phyloP scores from a whole-genome alignment of 2,797 vertebrate genomes.

The Hemitrygon akajei region DNA sequence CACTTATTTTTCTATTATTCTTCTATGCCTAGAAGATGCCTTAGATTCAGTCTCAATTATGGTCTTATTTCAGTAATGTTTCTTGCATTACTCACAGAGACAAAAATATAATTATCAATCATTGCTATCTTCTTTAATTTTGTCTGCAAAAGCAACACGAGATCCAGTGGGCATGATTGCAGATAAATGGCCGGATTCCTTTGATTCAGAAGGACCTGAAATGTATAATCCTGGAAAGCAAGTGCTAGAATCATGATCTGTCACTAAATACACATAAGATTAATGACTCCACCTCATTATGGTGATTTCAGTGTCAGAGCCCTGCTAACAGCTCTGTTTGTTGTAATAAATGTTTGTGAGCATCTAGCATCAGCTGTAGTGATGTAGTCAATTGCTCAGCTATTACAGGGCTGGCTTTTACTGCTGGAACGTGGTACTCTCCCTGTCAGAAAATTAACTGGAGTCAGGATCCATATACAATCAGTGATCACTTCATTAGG shows the following conservation, averaged over 20 bases:
- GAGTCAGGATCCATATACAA: no score
- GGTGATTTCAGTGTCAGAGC: no score
- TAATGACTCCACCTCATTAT: not conserved
- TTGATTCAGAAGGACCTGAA: not conserved
- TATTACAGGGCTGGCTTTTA: no score
- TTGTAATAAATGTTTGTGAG: no score
- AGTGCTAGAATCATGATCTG: not conserved
- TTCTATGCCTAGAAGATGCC: not conserved
- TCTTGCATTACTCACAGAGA: not conserved
- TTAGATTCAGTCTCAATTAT: not conserved
- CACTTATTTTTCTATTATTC: not conserved
- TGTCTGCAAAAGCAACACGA: not conserved
- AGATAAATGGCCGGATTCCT: not conserved
- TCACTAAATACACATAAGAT: not conserved
- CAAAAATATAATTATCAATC: slow-evolving; percentile 1
- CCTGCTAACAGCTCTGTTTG: no score
- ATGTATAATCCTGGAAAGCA: not conserved
- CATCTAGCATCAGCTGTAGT: no score
- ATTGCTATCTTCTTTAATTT: not conserved
- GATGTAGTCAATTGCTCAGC: no score
- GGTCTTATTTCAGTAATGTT: not conserved
- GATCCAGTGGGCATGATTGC: not conserved
- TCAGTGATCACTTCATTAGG: no score
- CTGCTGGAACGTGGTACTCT: no score
- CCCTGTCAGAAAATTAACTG: no score